These are phyloP conservation scores for Norana najaformis DNA, from an alignment of 2,888 invertebrate species.

Conservation along the genomic window DNA sequence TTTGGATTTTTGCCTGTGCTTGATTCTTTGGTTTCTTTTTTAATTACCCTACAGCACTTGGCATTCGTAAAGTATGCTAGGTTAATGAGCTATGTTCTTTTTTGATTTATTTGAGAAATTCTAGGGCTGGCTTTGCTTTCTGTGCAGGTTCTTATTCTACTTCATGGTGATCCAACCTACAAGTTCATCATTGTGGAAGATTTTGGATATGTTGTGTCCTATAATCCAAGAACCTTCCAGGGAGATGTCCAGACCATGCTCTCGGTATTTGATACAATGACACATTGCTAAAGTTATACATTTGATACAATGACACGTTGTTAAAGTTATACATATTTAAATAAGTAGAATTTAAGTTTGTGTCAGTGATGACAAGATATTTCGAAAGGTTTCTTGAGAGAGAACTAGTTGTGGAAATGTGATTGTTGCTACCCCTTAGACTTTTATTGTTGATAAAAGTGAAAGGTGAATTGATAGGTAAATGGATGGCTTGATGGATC, in stretches of 20 bases:
- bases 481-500: no score
- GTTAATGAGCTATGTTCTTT: neutral
- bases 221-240: constrained; percentile 84
- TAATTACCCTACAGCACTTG: no score
- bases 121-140: neutral
- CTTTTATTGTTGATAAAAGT: no score
- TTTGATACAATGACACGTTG: neutral
- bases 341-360: no score
- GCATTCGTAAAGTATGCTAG: no score
- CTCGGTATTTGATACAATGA: constrained; percentile 57
- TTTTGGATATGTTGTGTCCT: constrained; percentile 72
- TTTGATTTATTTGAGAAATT: neutral
- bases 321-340: neutral
- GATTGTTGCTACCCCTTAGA: no score
- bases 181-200: constrained; percentile 66
- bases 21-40: no score
- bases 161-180: constrained; percentile 81
- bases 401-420: neutral
- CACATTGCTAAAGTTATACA: neutral
- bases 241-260: constrained; percentile 95
- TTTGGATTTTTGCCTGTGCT: no score
- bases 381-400: no score
- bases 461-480: no score
- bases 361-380: neutral
- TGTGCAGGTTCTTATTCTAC: constrained; percentile 71